Evolutionary conservation across 2,888 invertebrate genomes (phyloP).

Genomic region (Chrysolina haemoptera): DNA sequence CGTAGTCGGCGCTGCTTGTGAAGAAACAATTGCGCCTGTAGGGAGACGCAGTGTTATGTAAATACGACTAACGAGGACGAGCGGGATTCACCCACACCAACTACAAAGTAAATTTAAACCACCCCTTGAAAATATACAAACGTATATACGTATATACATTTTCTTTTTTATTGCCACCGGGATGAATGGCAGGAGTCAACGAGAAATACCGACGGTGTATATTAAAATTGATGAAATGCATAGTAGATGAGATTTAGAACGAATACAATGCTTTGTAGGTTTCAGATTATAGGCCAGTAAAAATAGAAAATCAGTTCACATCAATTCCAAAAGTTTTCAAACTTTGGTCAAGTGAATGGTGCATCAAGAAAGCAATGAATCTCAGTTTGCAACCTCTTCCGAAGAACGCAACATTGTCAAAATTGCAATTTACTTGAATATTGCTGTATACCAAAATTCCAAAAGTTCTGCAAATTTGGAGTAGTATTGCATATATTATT

Average conservation of each 20-base stretch:
- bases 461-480: too few species aligned
- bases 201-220: neutral
- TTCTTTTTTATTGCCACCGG: neutral
- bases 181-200: neutral
- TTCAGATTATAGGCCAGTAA: conserved; percentile 1
- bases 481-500: too few species aligned
- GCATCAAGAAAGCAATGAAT: too few species aligned
- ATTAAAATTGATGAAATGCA: neutral
- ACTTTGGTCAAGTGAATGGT: too few species aligned
- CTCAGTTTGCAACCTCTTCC: too few species aligned
- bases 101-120: conserved; percentile 18
- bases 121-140: conserved; percentile 20
- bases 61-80: conserved; percentile 36
- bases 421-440: too few species aligned
- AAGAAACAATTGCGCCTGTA: conserved; percentile 55
- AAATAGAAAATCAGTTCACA: too few species aligned
- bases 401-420: too few species aligned
- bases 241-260: neutral
- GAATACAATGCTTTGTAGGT: neutral
- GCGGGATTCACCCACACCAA: conserved; percentile 11
- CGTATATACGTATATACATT: conserved; percentile 8
- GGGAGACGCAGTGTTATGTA: conserved; percentile 46
- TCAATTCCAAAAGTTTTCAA: too few species aligned
- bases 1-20: conserved; percentile 37
- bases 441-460: too few species aligned